phyloP scores from a whole-genome alignment of 2,113 vertebrate species.

The Sapayoa aenigma region DNA sequence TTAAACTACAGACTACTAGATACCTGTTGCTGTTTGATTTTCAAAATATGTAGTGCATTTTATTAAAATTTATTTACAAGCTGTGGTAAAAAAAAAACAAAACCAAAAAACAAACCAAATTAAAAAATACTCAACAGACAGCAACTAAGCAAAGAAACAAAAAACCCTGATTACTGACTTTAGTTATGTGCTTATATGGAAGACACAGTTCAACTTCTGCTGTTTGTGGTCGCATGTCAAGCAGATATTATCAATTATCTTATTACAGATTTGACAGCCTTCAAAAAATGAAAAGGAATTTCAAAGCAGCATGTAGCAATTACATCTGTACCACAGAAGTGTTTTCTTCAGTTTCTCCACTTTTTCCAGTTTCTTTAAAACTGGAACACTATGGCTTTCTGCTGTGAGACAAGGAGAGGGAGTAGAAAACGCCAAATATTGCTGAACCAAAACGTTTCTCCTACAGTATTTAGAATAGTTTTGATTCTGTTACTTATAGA shows the following conservation, averaged over 20 bases:
- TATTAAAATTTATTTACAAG: background rate
- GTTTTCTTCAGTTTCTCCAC: background rate
- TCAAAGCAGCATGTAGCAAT: background rate
- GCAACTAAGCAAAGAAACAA: background rate
- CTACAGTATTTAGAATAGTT: background rate
- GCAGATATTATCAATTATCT: background rate
- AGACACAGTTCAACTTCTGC: background rate
- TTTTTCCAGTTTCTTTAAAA: background rate
- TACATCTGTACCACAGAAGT: background rate
- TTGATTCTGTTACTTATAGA: background rate
- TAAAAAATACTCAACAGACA: background rate
- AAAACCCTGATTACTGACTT: background rate
- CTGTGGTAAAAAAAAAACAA: background rate
- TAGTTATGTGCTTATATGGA: background rate
- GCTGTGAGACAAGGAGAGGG: background rate
- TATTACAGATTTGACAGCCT: background rate
- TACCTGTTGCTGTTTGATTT: background rate
- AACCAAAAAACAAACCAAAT: rapidly evolving
- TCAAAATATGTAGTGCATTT: background rate
- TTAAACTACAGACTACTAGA: background rate
- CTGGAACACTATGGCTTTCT: background rate
- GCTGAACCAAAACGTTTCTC: background rate
- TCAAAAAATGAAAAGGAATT: background rate
- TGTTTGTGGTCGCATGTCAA: background rate
- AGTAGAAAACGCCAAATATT: background rate